Evolutionary conservation across 23 tunicate genomes (phyloP), one percentile per base, ranked within the genome.

Genomic region (Trididemnum nubilum): DNA sequence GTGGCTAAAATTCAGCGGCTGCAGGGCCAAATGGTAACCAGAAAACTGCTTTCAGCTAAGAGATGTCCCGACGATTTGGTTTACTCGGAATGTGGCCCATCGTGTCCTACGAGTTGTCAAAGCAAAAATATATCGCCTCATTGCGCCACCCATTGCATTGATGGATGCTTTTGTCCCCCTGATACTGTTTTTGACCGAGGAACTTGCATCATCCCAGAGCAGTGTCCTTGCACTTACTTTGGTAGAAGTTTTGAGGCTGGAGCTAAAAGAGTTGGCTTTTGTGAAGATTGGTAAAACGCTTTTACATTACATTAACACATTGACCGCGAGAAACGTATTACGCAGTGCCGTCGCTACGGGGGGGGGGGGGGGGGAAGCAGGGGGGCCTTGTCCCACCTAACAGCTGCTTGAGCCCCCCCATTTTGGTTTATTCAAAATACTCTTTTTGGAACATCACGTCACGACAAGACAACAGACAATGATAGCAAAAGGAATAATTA

Each of bases 161-260:
- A 88, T 61, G 98, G 98, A 18, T 94, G 98, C 67, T 84, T 88
- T 81, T 94, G 98, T 61, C 94, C 98, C 15, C 5, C 28, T 2
- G 98, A 94, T 0, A 77, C 84, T 3, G 76, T 80, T 37, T 82
- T 94, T 25, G 90, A 94, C 31, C 94, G 89, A 0, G 90, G 57
- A 18, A 34, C 23, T 15, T 94, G 98, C 54, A 90, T 94, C 19
- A 38, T 81, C 44, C 85, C 80, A 67, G 74, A 80, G 30, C 64
- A 88, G 51, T 94, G 98, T 75, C 61, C 87, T 39, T 94, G 98
- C 85, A 64, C 72, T 34, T 88, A 88, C 76, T 59, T 34, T 24
- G 98, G 94, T 0, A 76, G 26, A 24, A 33, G 36, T 21, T 94
- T 49, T 58, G 57, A 65, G 32, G 65, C 83, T 38, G 98, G 94